A percentile compares a stretch with the other conserved stretches of the same genome.
Evolutionary conservation across 2,888 invertebrate genomes (phyloP).

Genomic region (Microctonus hyperodae): DNA sequence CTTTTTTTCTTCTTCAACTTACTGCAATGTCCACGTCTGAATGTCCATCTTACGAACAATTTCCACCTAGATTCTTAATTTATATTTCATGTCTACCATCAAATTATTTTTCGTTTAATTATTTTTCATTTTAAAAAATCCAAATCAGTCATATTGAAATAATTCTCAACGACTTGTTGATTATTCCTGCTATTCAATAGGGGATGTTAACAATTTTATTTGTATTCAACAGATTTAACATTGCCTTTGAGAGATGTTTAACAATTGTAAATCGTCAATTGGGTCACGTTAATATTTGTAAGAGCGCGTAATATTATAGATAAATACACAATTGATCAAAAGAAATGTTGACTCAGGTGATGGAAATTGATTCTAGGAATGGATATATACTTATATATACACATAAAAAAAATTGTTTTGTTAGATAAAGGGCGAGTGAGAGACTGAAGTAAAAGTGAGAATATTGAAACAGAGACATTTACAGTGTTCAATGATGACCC

Average conservation of each 20-base stretch:
- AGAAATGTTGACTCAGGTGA: not conserved
- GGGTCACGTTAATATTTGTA: no score
- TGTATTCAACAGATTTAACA: not conserved
- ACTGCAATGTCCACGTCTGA: not conserved
- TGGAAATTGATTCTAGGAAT: not conserved
- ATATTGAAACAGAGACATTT: not conserved
- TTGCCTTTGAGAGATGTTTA: conserved; percentile 13
- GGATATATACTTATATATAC: no score
- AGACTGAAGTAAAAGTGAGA: not conserved
- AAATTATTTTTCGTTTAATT: not conserved
- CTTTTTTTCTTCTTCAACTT: not conserved
- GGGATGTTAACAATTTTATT: not conserved
- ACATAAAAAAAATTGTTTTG: no score
- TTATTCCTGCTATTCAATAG: not conserved
- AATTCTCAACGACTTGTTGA: conserved; percentile 16
- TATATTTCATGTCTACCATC: not conserved
- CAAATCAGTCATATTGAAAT: not conserved
- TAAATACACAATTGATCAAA: not conserved
- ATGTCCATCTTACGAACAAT: not conserved
- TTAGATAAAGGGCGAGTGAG: no score
- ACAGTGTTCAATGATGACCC: conserved; percentile 28
- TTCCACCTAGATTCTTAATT: not conserved
- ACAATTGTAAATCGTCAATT: conserved; percentile 6
- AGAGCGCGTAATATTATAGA: no score
- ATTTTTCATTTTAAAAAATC: not conserved